Evolutionary conservation across 2,113 vertebrate species (phyloP), one percentile per base, ranked within the genome.

Genomic region (Morone chrysops): DNA sequence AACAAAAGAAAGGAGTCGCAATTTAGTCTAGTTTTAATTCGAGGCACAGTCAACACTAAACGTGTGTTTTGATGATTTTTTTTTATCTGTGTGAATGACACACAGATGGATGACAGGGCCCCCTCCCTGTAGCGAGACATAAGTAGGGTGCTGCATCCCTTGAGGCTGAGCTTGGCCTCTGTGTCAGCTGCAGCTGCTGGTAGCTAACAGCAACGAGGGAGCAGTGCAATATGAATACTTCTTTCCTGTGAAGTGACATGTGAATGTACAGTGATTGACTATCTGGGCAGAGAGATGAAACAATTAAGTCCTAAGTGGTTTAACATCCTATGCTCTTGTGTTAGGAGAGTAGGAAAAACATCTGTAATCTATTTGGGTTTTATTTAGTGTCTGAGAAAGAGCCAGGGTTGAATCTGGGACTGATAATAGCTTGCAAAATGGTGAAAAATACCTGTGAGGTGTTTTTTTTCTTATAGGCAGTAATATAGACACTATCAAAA

Each of bases 121-220:
- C 9, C 5, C 51, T 57, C 59, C 45, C 67, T 43, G 47, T 22
- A 22, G 62, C 25, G 51, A 80, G 70, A 76, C 68, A 75, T 62
- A 87, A 79, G 79, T 74, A 80, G 85, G 86, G 75, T 77, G 84
- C 72, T 74, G 66, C 31, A 12, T 84, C 90, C 78, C 85, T 59
- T 9, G 65, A 78, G 85, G 79, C 79, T 70, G 48, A 78, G 68
- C 70, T 31, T 68, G 74, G 80, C 79, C 84, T 81, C 83, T 36
- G 75, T 90, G 91, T 89, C 87, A 86, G 85, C 80, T 80, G 53
- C 87, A 92, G 86, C 82, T 80, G 84, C 78, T 47, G 40, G 86
- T 78, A 75, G 79, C 75, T 68, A 66, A 85, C 57, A 63, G 84
- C 68, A 47, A 67, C 80, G 59, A 74, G 53, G 62, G 71, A 83